Evolutionary conservation across 53 echinoderm and acorn worm genomes (phyloP).

Genomic region (Astropecten irregularis): DNA sequence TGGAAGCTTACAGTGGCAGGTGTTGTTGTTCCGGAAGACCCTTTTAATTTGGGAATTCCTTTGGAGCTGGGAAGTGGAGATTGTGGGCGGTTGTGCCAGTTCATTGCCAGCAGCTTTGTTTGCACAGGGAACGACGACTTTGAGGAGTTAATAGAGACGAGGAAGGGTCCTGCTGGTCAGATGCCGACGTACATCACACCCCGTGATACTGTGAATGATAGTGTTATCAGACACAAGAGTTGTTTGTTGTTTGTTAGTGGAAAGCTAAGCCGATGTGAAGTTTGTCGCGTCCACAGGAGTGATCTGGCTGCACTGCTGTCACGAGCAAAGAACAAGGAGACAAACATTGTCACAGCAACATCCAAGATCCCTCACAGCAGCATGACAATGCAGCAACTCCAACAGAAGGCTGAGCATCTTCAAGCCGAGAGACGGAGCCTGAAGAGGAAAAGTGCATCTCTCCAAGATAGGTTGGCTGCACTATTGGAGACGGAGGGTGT

Average conservation of each 20-base stretch:
- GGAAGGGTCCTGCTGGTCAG: conserved; percentile 38
- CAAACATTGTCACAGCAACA: neutral
- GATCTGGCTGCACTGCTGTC: neutral
- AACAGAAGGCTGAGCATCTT: neutral
- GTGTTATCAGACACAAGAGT: conserved; percentile 11
- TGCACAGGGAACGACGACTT: conserved; percentile 42
- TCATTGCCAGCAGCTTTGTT: neutral
- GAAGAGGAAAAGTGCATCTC: neutral
- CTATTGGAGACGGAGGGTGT: neutral
- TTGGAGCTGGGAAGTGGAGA: neutral
- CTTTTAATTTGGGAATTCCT: neutral
- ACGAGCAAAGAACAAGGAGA: neutral
- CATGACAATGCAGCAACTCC: neutral
- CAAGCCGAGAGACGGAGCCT: conserved; percentile 3
- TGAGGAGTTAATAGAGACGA: neutral
- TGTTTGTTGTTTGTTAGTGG: neutral
- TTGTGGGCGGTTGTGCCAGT: conserved; percentile 2
- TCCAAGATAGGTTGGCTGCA: neutral
- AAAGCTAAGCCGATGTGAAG: neutral
- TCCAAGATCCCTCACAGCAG: neutral
- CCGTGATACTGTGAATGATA: neutral
- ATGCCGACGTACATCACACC: conserved; percentile 18
- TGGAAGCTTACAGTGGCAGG: conserved; percentile 1
- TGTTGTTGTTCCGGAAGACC: neutral
- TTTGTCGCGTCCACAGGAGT: conserved; percentile 13